Conservation (phyloP, 30 jellyfish, hydroid and myxozoan genomes). For the Turritopsis rubra region DNA sequence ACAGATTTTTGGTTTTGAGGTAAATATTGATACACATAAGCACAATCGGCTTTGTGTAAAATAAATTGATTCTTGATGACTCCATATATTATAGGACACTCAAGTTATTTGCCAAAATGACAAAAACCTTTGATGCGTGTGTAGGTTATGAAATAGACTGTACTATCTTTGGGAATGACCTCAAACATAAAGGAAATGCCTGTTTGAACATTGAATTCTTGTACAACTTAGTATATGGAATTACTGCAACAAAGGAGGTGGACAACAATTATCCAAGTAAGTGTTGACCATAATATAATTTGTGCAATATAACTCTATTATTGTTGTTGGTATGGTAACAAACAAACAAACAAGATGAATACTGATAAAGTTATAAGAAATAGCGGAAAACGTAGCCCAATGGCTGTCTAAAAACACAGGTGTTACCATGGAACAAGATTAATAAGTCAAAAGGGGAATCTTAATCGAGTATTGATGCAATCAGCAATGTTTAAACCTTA, state of each 20-base stretch:
- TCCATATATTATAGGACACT: neutral
- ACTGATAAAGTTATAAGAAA: no score
- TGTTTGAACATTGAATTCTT: slow-evolving; percentile 51
- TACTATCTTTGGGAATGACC: neutral
- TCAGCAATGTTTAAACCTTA: no score
- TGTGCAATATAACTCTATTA: no score
- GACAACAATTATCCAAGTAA: neutral
- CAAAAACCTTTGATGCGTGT: neutral
- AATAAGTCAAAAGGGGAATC: no score
- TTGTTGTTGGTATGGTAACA: no score
- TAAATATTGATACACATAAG: neutral
- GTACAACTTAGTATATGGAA: slow-evolving; percentile 27
- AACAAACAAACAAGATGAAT: no score
- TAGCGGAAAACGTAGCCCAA: no score
- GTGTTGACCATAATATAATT: no score
- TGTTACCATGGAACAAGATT: no score
- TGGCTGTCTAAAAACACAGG: no score
- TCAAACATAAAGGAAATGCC: neutral
- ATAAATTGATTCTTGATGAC: neutral
- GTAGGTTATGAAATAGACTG: slow-evolving; percentile 11
- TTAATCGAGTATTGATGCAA: no score
- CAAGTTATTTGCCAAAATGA: neutral
- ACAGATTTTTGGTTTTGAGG: neutral
- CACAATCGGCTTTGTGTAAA: neutral
- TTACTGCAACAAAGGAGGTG: slow-evolving; percentile 34